phyloP scores from a whole-genome alignment of 2,797 vertebrate genomes.

The Tokudaia tokunoshimensis region DNA sequence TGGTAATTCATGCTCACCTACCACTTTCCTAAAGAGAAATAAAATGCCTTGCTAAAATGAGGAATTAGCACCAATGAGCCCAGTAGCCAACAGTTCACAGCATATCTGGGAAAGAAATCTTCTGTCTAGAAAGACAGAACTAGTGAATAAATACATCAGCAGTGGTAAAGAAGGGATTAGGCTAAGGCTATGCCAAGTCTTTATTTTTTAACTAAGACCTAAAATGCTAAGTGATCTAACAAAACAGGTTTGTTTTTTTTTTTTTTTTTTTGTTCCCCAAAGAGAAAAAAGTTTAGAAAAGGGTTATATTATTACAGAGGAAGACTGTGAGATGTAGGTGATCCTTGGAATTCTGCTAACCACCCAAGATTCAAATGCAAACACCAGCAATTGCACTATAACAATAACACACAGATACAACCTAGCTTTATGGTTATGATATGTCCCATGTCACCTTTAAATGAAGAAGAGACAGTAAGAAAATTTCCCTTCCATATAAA shows the following conservation, averaged over 20 bases:
- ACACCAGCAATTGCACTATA: neutral
- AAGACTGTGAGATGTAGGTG: neutral
- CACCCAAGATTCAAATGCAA: constrained; percentile 37
- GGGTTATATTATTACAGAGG: neutral
- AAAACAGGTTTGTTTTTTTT: neutral
- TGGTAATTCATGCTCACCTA: neutral
- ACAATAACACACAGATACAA: neutral
- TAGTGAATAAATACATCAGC: neutral
- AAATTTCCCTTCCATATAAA: neutral
- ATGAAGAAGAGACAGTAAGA: neutral
- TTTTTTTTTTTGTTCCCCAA: neutral
- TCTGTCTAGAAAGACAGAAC: neutral
- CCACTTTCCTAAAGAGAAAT: neutral
- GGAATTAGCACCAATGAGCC: neutral
- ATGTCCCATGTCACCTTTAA: neutral
- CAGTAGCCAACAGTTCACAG: neutral
- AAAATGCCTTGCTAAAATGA: constrained; percentile 5
- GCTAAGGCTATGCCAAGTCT: neutral
- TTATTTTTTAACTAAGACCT: neutral
- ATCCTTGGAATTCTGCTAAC: neutral
- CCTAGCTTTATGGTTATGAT: neutral
- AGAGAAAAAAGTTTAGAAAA: neutral
- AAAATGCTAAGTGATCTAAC: constrained; percentile 27
- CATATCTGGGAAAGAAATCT: neutral
- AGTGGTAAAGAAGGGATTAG: neutral